Percentiles rank a stretch among this genome's conserved stretches.
Conservation (phyloP, 2,888 invertebrate genomes). For the Clusia tigrina region DNA sequence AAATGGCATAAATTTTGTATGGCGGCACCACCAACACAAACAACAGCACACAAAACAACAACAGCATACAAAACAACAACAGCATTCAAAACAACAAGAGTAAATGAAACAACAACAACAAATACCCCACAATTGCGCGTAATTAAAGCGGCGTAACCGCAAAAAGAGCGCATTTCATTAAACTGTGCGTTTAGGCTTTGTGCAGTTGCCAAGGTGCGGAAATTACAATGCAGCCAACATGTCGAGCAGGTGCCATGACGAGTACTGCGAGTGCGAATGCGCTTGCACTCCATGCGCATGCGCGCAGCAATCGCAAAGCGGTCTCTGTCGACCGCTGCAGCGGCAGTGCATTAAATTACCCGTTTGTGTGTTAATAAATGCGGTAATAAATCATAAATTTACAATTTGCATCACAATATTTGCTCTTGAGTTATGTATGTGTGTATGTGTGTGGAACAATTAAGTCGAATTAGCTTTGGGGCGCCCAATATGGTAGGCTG, state of each 20-base stretch:
- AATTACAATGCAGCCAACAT: neutral
- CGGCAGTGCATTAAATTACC: conserved; percentile 33
- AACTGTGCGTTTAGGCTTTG: neutral
- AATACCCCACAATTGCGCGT: conserved; percentile 33
- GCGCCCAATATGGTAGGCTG: too few species aligned
- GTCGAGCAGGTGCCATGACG: too few species aligned
- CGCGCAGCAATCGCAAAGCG: conserved; percentile 46
- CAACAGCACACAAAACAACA: conserved; percentile 39
- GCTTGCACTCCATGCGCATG: too few species aligned
- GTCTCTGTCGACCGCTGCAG: conserved; percentile 40
- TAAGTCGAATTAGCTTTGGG: too few species aligned
- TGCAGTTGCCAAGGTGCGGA: too few species aligned
- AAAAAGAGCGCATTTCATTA: too few species aligned
- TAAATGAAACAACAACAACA: conserved; percentile 28
- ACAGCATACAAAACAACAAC: too few species aligned
- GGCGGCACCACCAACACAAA: conserved; percentile 21
- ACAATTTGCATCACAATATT: conserved; percentile 53
- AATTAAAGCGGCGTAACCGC: conserved; percentile 29
- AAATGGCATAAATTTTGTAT: neutral
- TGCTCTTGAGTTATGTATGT: conserved; percentile 40
- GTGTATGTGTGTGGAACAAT: too few species aligned
- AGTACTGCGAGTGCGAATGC: conserved; percentile 22
- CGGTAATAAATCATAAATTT: conserved; percentile 51
- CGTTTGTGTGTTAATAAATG: conserved; percentile 45
- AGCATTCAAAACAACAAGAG: too few species aligned